phyloP scores from a whole-genome alignment of 1,140 invertebrate genomes.

The Bombus cullumanus region DNA sequence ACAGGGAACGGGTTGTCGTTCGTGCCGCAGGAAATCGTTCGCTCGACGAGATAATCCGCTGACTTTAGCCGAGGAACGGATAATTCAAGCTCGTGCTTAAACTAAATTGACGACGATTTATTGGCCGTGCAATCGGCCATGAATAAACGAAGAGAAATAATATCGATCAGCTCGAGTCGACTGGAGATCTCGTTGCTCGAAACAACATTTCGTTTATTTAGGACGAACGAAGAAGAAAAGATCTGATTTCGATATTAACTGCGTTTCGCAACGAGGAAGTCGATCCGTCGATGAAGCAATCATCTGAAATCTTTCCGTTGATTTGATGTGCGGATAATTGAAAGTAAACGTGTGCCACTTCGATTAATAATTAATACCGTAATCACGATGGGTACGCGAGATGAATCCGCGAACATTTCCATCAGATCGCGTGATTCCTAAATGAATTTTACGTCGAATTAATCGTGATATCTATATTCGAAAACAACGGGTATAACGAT shows the following conservation, averaged over 20 bases:
- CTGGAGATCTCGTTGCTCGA: neutral
- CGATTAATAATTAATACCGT: neutral
- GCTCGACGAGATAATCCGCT: constrained; percentile 48
- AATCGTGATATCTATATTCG: neutral
- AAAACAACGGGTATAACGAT: neutral
- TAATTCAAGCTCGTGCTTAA: constrained; percentile 56
- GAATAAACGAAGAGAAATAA: constrained; percentile 59
- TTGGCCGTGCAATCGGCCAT: constrained; percentile 30
- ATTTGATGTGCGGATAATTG: neutral
- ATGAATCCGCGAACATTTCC: neutral
- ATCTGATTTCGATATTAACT: neutral
- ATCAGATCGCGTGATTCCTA: too few relatives aligned
- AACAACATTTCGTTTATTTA: neutral
- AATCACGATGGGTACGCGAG: neutral
- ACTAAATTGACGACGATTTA: constrained; percentile 64
- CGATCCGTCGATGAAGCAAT: neutral
- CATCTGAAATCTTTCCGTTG: neutral
- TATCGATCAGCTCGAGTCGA: constrained; percentile 24
- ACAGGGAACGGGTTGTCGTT: neutral
- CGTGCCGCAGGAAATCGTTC: neutral
- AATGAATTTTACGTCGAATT: neutral
- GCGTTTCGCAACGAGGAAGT: neutral
- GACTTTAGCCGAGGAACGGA: constrained; percentile 48
- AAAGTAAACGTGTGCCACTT: neutral
- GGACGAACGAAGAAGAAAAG: neutral